These are phyloP conservation scores for Megaptera novaeangliae DNA, from an alignment of 2,113 vertebrate genomes.

Conservation along the genomic window DNA sequence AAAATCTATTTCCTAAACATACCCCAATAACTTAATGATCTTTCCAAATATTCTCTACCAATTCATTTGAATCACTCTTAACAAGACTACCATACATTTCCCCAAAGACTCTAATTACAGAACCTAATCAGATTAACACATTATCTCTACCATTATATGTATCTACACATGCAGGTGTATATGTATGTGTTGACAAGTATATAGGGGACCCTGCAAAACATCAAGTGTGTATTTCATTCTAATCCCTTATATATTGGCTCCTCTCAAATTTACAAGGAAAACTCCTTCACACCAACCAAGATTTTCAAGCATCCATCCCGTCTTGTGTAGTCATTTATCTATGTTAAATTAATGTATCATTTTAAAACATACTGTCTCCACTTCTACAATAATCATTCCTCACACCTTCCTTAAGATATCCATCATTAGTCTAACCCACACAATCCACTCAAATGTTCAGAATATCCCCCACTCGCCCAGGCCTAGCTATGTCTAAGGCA, in stretches of 20 bases:
- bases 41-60: slow-evolving; percentile 33
- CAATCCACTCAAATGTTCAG: slow-evolving; percentile 20
- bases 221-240: background rate
- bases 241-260: background rate
- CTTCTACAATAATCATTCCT: background rate
- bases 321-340: background rate
- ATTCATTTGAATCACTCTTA: background rate
- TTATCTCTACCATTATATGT: background rate
- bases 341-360: slow-evolving; percentile 6
- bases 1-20: slow-evolving; percentile 6
- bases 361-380: slow-evolving; percentile 22
- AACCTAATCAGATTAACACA: slow-evolving; percentile 17
- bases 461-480: background rate
- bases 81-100: background rate
- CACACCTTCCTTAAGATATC: background rate
- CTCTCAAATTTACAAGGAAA: slow-evolving; percentile 41
- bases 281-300: background rate
- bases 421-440: background rate
- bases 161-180: background rate
- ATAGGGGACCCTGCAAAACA: background rate
- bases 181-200: background rate
- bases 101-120: slow-evolving; percentile 19
- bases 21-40: background rate
- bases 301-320: background rate
- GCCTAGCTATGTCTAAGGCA: background rate